These are phyloP conservation scores for Saturnia japonica DNA, from an alignment of 2,888 invertebrate genomes.

Conservation along the genomic window DNA sequence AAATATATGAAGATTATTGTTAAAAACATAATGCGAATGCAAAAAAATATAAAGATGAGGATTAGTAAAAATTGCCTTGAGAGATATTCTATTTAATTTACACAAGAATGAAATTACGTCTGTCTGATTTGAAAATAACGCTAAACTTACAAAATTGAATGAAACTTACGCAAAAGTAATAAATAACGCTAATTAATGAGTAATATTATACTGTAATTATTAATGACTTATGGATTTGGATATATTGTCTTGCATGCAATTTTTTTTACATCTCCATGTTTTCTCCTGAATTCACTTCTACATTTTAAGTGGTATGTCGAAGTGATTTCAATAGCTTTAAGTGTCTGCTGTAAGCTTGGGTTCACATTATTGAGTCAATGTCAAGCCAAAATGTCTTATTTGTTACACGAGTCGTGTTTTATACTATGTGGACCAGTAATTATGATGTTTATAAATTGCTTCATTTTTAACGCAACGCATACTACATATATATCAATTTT, in stretches of 20 bases:
- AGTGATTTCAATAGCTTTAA: conserved; percentile 68
- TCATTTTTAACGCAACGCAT: conserved; percentile 63
- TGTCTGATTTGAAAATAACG: conserved; percentile 18
- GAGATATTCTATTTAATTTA: conserved; percentile 12
- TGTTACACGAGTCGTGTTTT: conserved; percentile 40
- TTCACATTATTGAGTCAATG: conserved; percentile 58
- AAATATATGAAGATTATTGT: no score
- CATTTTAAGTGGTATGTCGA: conserved; percentile 39
- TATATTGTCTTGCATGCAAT: conserved; percentile 77
- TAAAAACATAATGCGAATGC: neutral
- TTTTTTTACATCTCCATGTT: conserved; percentile 65
- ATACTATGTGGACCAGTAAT: conserved; percentile 57
- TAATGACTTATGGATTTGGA: conserved; percentile 25
- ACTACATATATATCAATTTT: conserved; percentile 48
- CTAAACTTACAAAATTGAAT: conserved; percentile 27
- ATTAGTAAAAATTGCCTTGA: conserved; percentile 28
- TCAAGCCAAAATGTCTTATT: conserved; percentile 21
- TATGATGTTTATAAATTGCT: conserved; percentile 51
- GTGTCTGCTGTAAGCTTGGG: conserved; percentile 72
- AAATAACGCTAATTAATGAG: conserved; percentile 30
- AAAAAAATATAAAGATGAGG: neutral
- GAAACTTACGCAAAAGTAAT: conserved; percentile 28
- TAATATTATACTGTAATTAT: conserved; percentile 13
- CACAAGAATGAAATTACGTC: neutral
- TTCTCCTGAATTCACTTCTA: conserved; percentile 61